phyloP scores from a whole-genome alignment of 2,888 invertebrate genomes.

The Masnerella sp. region DNA sequence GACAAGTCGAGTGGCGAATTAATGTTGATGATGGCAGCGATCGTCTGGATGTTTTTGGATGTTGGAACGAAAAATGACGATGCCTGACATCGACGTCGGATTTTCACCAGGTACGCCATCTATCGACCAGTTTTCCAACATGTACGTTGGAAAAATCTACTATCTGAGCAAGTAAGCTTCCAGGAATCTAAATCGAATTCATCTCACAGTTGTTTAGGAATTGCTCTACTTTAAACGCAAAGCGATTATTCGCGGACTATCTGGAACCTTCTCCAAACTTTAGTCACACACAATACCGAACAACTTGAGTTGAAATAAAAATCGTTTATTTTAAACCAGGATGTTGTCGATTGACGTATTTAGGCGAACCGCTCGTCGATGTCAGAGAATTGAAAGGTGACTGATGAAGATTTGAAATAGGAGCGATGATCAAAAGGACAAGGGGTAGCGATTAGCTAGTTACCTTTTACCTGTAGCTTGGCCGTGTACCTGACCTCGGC shows the following conservation, averaged over 20 bases:
- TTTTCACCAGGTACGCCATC: slow-evolving; percentile 2
- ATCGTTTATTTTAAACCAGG: slow-evolving; percentile 44
- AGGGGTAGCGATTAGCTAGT: slow-evolving; percentile 76
- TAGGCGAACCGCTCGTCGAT: no score
- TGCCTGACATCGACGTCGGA: slow-evolving; percentile 28
- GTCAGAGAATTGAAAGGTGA: no score
- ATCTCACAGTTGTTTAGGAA: no score
- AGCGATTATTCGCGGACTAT: not conserved
- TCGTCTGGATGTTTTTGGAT: slow-evolving; percentile 17
- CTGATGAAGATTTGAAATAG: slow-evolving; percentile 31
- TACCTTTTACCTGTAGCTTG: slow-evolving; percentile 90
- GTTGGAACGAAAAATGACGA: slow-evolving; percentile 48
- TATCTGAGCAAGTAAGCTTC: no score
- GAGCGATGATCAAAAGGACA: slow-evolving; percentile 58
- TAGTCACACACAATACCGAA: slow-evolving; percentile 44
- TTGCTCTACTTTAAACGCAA: no score
- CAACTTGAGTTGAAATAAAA: no score
- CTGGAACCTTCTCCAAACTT: slow-evolving; percentile 17
- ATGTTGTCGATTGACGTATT: slow-evolving; percentile 32
- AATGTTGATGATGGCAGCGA: slow-evolving; percentile 6
- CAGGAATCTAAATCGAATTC: no score
- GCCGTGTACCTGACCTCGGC: slow-evolving; percentile 89
- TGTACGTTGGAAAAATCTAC: no score
- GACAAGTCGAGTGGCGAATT: not conserved
- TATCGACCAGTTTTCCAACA: slow-evolving; percentile 41